Percentiles rank a stretch among this genome's conserved stretches.
Evolutionary conservation across 2,113 vertebrate species (phyloP).

Genomic region (Rhipidura dahli): DNA sequence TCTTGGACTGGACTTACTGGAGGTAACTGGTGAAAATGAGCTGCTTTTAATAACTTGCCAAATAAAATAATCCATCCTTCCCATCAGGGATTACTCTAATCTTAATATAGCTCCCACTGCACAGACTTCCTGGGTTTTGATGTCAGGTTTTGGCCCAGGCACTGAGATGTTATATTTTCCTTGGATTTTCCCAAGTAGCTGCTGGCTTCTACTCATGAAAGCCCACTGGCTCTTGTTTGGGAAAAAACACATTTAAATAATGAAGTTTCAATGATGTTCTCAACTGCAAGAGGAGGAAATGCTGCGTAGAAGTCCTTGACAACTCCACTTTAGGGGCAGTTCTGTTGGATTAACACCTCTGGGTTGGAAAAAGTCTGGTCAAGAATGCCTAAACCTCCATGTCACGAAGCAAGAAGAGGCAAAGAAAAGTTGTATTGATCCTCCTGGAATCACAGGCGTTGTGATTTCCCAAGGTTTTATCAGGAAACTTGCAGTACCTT

Average conservation of each 20-base stretch:
- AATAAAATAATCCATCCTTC: constrained; percentile 13
- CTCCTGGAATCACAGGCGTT: not conserved
- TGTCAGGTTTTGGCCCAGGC: not conserved
- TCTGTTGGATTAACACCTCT: not conserved
- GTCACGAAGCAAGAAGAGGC: not conserved
- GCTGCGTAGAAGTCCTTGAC: not conserved
- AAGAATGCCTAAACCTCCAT: not conserved
- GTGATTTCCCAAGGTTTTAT: not conserved
- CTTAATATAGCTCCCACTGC: constrained; percentile 9
- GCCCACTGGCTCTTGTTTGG: not conserved
- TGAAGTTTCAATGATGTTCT: not conserved
- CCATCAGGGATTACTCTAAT: not conserved
- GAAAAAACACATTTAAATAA: not conserved
- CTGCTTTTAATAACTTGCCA: not conserved
- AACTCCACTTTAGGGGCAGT: not conserved
- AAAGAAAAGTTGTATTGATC: not conserved
- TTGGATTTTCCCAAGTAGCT: not conserved
- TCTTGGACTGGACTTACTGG: not conserved
- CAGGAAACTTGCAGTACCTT: not conserved
- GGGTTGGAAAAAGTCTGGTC: not conserved
- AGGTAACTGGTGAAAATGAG: not conserved
- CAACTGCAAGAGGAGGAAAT: not conserved
- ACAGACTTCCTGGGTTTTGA: not conserved
- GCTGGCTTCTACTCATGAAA: not conserved
- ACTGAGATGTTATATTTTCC: not conserved